A percentile compares a stretch with the other conserved stretches of the same genome.
These are phyloP conservation scores for Sitodiplosis mosellana DNA, from an alignment of 1,140 invertebrate species.

Conservation along the genomic window DNA sequence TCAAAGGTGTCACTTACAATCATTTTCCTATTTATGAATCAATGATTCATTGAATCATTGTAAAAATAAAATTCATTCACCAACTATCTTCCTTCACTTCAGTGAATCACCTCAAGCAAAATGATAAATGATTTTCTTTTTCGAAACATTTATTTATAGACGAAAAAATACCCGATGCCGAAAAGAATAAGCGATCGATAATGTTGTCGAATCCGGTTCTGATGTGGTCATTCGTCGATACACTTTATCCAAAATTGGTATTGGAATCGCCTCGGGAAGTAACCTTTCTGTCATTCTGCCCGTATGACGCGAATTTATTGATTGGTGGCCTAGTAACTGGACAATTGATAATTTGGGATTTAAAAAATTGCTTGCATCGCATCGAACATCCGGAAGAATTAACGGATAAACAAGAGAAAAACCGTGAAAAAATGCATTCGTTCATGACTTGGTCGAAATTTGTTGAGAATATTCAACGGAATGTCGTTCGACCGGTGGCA, in stretches of 20 bases:
- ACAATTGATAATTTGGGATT: slow-evolving; percentile 52
- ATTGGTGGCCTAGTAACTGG: slow-evolving; percentile 53
- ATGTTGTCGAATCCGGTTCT: slow-evolving; percentile 40
- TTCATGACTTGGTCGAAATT: slow-evolving; percentile 46
- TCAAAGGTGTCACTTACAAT: background rate
- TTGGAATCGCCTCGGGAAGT: slow-evolving; percentile 45
- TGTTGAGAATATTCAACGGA: slow-evolving; percentile 28
- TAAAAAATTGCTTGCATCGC: slow-evolving; percentile 42
- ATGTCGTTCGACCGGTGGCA: slow-evolving; percentile 34
- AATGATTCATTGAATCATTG: too few relatives aligned
- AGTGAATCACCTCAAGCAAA: too few relatives aligned
- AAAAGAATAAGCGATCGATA: slow-evolving; percentile 22
- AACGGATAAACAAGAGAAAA: slow-evolving; percentile 39
- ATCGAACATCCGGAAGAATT: slow-evolving; percentile 38
- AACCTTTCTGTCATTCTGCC: slow-evolving; percentile 40
- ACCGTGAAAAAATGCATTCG: slow-evolving; percentile 36
- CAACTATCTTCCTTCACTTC: too few relatives aligned
- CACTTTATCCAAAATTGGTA: slow-evolving; percentile 45
- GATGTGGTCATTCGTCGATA: slow-evolving; percentile 53
- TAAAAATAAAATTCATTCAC: too few relatives aligned
- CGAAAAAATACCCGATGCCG: too few relatives aligned
- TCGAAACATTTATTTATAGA: too few relatives aligned
- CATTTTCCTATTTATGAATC: too few relatives aligned
- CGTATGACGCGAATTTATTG: slow-evolving; percentile 43
- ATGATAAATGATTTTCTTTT: too few relatives aligned